Evolutionary conservation across 2,888 invertebrate species (phyloP).

Genomic region (Drosophila atroscutellata): DNA sequence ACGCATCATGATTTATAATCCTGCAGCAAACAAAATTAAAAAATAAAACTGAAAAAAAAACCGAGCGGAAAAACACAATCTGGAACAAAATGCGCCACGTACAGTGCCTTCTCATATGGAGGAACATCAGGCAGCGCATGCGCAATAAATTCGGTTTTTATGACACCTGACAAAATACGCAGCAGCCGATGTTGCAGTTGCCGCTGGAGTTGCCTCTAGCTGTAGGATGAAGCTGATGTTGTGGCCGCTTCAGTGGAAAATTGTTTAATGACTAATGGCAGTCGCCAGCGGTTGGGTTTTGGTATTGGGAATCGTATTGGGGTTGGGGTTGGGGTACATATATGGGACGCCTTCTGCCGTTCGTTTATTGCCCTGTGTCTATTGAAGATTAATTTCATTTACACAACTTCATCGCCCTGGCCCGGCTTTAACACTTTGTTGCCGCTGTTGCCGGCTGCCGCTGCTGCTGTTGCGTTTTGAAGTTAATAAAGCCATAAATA

Average conservation of each 20-base stretch:
- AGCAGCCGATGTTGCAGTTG: conserved; percentile 55
- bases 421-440: conserved; percentile 67
- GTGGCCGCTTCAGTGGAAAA: conserved; percentile 75
- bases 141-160: conserved; percentile 83
- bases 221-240: conserved; percentile 35
- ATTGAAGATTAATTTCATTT: conserved; percentile 81
- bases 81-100: conserved; percentile 40
- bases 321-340: conserved; percentile 12
- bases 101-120: conserved; percentile 20
- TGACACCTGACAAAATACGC: conserved; percentile 84
- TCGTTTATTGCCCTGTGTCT: conserved; percentile 80
- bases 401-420: conserved; percentile 78
- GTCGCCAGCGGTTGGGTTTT: conserved; percentile 30
- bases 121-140: conserved; percentile 76
- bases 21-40: conserved; percentile 65
- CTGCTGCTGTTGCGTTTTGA: conserved; percentile 67
- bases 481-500: conserved; percentile 78
- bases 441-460: conserved; percentile 36
- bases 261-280: conserved; percentile 79
- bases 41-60: conserved; percentile 60
- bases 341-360: conserved; percentile 53
- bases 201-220: conserved; percentile 34
- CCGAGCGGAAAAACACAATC: conserved; percentile 14
- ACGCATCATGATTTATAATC: conserved; percentile 78
- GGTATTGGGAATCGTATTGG: conserved; percentile 9